phyloP scores from a whole-genome alignment of 2,888 invertebrate genomes.

The Anthophora plumipes region DNA sequence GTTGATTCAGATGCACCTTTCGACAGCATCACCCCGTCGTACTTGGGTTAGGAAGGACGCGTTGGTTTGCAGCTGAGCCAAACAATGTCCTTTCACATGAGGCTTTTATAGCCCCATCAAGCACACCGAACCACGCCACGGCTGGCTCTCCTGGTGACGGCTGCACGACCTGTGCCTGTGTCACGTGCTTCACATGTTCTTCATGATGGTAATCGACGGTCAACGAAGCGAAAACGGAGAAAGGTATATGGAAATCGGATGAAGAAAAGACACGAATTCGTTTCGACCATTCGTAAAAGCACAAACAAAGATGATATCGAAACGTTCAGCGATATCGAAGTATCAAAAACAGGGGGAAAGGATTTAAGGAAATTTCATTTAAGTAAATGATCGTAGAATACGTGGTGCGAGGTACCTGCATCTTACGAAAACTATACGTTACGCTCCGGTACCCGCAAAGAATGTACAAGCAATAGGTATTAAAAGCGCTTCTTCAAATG shows the following conservation, averaged over 20 bases:
- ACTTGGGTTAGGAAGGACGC: slow-evolving; percentile 70
- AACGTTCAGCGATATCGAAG: too few species aligned
- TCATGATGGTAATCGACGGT: not conserved
- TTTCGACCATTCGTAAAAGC: too few species aligned
- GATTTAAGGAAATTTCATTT: too few species aligned
- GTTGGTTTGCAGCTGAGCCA: slow-evolving; percentile 82
- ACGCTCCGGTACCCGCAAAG: not conserved
- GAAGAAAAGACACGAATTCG: not conserved
- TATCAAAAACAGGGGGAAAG: too few species aligned
- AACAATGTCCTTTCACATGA: slow-evolving; percentile 84
- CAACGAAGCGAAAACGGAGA: not conserved
- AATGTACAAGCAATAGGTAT: not conserved
- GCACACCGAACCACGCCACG: slow-evolving; percentile 49
- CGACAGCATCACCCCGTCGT: slow-evolving; percentile 73
- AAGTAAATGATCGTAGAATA: fast-evolving
- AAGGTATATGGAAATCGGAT: not conserved
- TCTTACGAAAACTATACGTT: not conserved
- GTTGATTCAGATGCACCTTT: slow-evolving; percentile 84
- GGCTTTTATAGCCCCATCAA: slow-evolving; percentile 83
- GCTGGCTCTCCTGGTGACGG: slow-evolving; percentile 61
- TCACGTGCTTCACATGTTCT: slow-evolving; percentile 29
- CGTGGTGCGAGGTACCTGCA: not conserved
- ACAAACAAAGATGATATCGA: too few species aligned
- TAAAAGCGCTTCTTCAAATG: not conserved
- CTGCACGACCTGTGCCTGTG: slow-evolving; percentile 32